Conservation (phyloP, 2,888 invertebrate species). For the Eupithecia vulgata region DNA sequence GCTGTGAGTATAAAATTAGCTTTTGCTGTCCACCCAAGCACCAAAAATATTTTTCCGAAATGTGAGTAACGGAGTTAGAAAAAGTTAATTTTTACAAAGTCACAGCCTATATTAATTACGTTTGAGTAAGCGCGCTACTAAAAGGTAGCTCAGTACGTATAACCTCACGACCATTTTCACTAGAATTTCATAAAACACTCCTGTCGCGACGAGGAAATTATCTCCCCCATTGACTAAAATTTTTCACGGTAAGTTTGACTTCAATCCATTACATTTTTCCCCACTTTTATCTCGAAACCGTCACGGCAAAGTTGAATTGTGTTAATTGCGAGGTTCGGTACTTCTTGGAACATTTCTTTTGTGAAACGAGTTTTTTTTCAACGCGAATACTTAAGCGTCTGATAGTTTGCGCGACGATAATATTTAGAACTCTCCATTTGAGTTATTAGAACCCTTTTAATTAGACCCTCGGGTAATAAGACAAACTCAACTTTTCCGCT, state of each 20-base stretch:
- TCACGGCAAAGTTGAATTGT: constrained; percentile 72
- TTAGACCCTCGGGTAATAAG: constrained; percentile 36
- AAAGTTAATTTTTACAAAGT: background rate
- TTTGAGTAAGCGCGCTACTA: background rate
- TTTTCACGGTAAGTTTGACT: constrained; percentile 82
- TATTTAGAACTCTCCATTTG: constrained; percentile 42
- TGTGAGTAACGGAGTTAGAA: background rate
- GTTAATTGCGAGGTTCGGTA: constrained; percentile 73
- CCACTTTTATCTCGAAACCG: constrained; percentile 74
- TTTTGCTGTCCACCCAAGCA: background rate
- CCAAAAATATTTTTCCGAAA: background rate
- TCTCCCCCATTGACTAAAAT: constrained; percentile 80
- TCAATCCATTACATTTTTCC: constrained; percentile 78
- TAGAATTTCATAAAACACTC: constrained; percentile 74
- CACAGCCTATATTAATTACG: background rate
- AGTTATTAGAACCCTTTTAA: constrained; percentile 38
- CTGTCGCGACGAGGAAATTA: constrained; percentile 72
- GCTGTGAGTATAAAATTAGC: background rate
- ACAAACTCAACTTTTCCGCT: constrained; percentile 29
- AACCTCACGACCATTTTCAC: constrained; percentile 22
- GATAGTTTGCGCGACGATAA: constrained; percentile 50
- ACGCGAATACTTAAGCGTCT: constrained; percentile 48
- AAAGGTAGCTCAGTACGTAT: background rate
- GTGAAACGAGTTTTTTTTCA: constrained; percentile 52
- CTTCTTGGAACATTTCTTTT: constrained; percentile 63